These are phyloP conservation scores for Tiliqua scincoides DNA, from an alignment of 2,113 vertebrate species.

Conservation along the genomic window DNA sequence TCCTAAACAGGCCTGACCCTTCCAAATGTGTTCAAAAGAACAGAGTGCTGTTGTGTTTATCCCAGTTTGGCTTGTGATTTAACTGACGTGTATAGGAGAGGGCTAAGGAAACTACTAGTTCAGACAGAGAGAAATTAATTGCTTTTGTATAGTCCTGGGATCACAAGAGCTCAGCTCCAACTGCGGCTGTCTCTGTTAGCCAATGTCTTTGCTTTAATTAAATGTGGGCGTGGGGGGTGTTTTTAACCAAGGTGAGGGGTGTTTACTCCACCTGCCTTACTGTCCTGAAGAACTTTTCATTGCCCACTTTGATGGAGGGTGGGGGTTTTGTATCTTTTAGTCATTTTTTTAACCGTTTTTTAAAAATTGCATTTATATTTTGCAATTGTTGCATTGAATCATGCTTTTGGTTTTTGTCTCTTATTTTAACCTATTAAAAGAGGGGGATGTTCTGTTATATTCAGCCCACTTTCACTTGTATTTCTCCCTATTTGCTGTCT, in stretches of 20 bases:
- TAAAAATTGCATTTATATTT: slow-evolving; percentile 77
- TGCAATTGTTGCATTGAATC: slow-evolving; percentile 73
- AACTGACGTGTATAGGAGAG: slow-evolving; percentile 62
- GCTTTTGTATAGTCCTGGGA: slow-evolving; percentile 78
- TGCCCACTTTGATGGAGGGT: slow-evolving; percentile 53
- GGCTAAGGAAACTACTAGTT: slow-evolving; percentile 75
- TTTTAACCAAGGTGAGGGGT: slow-evolving; percentile 62
- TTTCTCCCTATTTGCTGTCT: slow-evolving; percentile 56
- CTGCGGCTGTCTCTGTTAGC: slow-evolving; percentile 56
- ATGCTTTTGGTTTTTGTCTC: slow-evolving; percentile 52
- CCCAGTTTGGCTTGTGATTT: slow-evolving; percentile 49
- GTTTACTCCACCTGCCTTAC: slow-evolving; percentile 54
- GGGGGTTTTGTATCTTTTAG: slow-evolving; percentile 72
- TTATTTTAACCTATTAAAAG: slow-evolving; percentile 73
- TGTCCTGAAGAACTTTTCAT: slow-evolving; percentile 65
- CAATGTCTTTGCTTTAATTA: slow-evolving; percentile 57
- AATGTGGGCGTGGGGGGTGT: slow-evolving; percentile 39
- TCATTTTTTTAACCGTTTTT: slow-evolving; percentile 75
- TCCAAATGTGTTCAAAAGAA: slow-evolving; percentile 52
- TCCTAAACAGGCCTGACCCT: slow-evolving; percentile 36
- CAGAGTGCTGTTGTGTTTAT: slow-evolving; percentile 68
- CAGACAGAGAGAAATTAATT: slow-evolving; percentile 73
- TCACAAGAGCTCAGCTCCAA: slow-evolving; percentile 69
- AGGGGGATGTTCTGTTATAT: slow-evolving; percentile 59
- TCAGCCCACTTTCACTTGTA: slow-evolving; percentile 63